These are phyloP conservation scores for Lasaia peninsularis DNA, from an alignment of 1,140 invertebrate species.

Conservation along the genomic window DNA sequence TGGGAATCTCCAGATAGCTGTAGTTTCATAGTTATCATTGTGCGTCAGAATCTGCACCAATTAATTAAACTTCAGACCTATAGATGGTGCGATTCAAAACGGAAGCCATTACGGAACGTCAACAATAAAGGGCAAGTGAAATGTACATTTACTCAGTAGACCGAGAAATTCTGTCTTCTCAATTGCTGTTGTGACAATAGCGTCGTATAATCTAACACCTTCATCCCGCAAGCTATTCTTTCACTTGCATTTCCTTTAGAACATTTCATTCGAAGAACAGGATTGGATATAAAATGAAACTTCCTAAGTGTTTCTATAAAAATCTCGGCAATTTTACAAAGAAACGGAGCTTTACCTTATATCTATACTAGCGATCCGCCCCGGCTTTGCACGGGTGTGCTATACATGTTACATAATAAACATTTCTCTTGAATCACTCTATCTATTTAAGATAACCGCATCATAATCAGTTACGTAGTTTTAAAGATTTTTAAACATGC, in stretches of 20 bases:
- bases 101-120: slow-evolving; percentile 29
- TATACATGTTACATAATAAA: no score
- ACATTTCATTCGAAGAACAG: slow-evolving; percentile 25
- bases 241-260: background rate
- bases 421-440: no score
- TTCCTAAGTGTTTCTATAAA: background rate
- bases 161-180: slow-evolving; percentile 65
- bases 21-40: no score
- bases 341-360: background rate
- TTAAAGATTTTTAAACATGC: no score
- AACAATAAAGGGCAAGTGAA: slow-evolving; percentile 40
- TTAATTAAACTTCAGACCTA: background rate
- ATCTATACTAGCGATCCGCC: no score
- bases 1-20: no score
- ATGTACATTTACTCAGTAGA: slow-evolving; percentile 57
- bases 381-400: no score
- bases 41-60: no score
- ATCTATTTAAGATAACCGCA: no score
- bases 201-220: slow-evolving; percentile 18
- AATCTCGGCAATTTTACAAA: background rate
- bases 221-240: slow-evolving; percentile 20
- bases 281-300: background rate
- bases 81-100: slow-evolving; percentile 29
- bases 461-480: no score
- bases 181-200: slow-evolving; percentile 60